Evolutionary conservation across 1,140 invertebrate species (phyloP), one percentile per base, ranked within the genome.

Genomic region (Trichonephila inaurata): DNA sequence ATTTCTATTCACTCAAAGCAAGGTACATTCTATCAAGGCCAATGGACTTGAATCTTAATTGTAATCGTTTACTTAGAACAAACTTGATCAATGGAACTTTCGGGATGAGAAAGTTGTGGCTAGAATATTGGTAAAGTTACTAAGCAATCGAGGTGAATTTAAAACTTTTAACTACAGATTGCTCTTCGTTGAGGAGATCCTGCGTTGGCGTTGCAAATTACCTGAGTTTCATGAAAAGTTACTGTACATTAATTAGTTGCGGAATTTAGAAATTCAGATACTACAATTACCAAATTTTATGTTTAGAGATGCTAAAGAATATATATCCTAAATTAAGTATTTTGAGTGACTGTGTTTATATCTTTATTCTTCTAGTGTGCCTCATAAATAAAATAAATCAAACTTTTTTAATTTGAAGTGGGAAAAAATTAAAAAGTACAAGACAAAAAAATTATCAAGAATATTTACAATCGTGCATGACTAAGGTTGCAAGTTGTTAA

Each of bases 11-110:
- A n/a, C 82, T 51, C 44, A 8, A 24, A 51, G 82, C 82, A 83
- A 83, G 40, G 40, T 58, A n/a, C 21, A 60, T 14, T 60, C 44
- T 24, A 60, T 60, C 82, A 83, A 83, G 24, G 44, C 44, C 19
- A 28, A 60, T 83, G 21, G 82, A 24, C 82, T 83, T 51, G 82
- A 83, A 83, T 83, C 51, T 83, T 83, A 83, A 83, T 83, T 19
- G 82, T 24, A 60, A 83, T 58, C 51, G 82, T 83, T 51, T 58
- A 60, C 82, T 83, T 83, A 58, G 14, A 83, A 24, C 51, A 83
- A 83, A 83, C 82, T 83, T 83, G 51, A 83, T 83, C 82, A 83
- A 16, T 77, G 82, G 82, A 83, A 83, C 82, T 83, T 83, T 58
- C 21, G 44, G 33, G 28, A 77, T 77, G 72, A 77, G 72, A 77